Conservation (phyloP, 2,888 invertebrate genomes). For the Erebia ligea region DNA sequence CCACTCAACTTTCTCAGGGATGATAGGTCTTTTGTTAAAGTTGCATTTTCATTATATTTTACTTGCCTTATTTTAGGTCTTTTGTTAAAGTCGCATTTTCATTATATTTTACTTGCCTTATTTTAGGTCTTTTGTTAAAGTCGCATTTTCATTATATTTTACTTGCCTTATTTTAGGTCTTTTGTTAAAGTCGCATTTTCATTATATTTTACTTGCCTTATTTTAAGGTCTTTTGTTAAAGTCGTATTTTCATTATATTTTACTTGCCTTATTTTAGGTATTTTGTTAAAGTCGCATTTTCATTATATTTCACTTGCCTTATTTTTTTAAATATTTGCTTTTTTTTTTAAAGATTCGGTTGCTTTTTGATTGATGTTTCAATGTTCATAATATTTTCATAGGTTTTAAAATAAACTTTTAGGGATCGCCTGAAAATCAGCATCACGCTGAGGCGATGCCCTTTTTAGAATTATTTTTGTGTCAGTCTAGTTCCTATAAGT, state of each 20-base stretch:
- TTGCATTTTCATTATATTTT: neutral
- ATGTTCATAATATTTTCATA: too few relatives aligned
- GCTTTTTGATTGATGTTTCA: too few relatives aligned
- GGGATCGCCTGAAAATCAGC: too few relatives aligned
- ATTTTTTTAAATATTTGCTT: too few relatives aligned
- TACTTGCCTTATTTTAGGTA: neutral
- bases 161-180: slow-evolving; percentile 1
- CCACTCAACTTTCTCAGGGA: slow-evolving; percentile 39
- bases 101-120: neutral
- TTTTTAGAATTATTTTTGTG: too few relatives aligned
- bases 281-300: slow-evolving; percentile 13
- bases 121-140: slow-evolving; percentile 17
- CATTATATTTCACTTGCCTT: neutral
- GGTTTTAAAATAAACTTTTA: too few relatives aligned
- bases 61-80: neutral
- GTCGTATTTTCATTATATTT: neutral
- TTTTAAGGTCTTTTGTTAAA: slow-evolving; percentile 19
- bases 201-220: neutral
- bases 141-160: neutral
- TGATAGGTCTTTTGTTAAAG: slow-evolving; percentile 25
- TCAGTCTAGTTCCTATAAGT: too few relatives aligned
- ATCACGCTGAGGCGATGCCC: too few relatives aligned
- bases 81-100: slow-evolving; percentile 10
- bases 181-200: slow-evolving; percentile 10
- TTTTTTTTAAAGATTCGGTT: too few relatives aligned